phyloP scores from a whole-genome alignment of 2,113 vertebrate species.

The Castor canadensis region DNA sequence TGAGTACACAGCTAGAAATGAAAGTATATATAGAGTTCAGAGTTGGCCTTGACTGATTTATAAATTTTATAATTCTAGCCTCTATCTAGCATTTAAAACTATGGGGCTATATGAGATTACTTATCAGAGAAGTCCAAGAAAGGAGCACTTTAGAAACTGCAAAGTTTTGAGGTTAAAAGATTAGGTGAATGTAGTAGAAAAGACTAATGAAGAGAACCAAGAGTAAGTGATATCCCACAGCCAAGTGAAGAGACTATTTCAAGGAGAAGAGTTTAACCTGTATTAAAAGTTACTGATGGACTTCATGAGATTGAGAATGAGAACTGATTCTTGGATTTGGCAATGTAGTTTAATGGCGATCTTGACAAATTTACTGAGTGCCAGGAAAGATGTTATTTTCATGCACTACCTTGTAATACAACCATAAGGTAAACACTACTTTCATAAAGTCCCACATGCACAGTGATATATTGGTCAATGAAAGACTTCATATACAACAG shows the following conservation, averaged over 20 bases:
- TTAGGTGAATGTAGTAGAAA: slow-evolving; percentile 4
- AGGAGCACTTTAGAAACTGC: neutral
- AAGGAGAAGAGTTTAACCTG: neutral
- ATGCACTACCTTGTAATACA: neutral
- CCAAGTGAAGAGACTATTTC: neutral
- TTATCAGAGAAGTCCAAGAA: neutral
- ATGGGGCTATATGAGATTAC: neutral
- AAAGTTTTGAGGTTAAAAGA: neutral
- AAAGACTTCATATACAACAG: neutral
- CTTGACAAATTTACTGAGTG: neutral
- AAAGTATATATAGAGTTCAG: neutral
- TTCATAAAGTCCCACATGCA: neutral
- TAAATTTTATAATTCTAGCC: neutral
- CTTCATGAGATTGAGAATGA: neutral
- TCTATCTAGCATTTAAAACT: neutral
- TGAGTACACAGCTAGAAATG: slow-evolving; percentile 8
- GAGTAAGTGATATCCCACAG: neutral
- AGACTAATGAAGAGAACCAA: slow-evolving; percentile 3
- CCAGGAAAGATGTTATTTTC: neutral
- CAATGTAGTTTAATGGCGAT: neutral
- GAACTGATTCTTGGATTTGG: neutral
- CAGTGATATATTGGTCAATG: neutral
- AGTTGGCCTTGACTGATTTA: neutral
- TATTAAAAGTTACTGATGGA: slow-evolving; percentile 1
- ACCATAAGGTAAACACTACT: neutral